Evolutionary conservation across 2,113 vertebrate species (phyloP).

Genomic region (Ploceus nigricollis): DNA sequence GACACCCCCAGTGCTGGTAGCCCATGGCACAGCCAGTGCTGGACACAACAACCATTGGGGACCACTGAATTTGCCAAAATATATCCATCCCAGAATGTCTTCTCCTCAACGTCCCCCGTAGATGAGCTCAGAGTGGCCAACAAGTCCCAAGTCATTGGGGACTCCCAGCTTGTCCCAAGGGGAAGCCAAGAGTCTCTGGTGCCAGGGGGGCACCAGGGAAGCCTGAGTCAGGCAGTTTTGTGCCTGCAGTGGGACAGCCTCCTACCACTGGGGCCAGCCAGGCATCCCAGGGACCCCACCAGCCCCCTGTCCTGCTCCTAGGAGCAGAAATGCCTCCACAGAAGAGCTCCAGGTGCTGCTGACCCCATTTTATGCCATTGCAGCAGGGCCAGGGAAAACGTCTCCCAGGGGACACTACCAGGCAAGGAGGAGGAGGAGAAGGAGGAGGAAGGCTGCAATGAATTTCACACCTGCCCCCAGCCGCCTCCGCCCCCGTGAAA

Average conservation of each 20-base stretch:
- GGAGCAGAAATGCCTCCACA: background rate
- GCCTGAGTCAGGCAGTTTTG: background rate
- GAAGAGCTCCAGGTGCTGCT: background rate
- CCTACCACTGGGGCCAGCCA: background rate
- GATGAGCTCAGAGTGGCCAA: background rate
- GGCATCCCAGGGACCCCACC: background rate
- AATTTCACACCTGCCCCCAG: conserved; percentile 37
- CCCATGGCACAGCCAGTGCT: background rate
- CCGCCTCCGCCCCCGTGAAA: conserved; percentile 17
- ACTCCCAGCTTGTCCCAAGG: background rate
- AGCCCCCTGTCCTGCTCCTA: background rate
- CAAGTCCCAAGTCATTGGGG: fast-evolving
- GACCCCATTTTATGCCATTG: background rate
- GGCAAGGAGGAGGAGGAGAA: background rate
- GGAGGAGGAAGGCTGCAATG: conserved; percentile 32
- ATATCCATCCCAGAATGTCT: background rate
- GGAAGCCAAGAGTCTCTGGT: background rate
- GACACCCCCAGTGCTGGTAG: background rate
- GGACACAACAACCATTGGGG: background rate
- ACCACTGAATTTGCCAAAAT: background rate
- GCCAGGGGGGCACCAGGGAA: background rate
- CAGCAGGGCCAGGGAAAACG: background rate
- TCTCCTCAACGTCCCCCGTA: background rate
- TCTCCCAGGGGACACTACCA: background rate
- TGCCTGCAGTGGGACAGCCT: background rate